Evolutionary conservation across 2,113 vertebrate genomes (phyloP), one percentile per base, ranked within the genome.

Genomic region (Melanerpes formicivorus): DNA sequence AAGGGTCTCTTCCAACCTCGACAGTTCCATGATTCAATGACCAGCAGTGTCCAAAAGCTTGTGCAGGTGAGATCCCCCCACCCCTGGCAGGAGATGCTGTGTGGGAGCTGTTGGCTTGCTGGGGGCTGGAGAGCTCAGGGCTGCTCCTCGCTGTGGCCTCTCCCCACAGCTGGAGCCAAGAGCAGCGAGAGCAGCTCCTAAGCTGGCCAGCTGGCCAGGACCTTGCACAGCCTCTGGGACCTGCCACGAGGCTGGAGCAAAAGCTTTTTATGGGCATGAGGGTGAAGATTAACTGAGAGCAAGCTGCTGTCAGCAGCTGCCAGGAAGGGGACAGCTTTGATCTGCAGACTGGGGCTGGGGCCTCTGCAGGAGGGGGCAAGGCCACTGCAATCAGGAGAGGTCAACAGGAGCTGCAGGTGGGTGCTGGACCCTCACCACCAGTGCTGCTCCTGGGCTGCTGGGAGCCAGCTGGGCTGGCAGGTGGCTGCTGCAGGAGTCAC

Each of bases 271-370:
- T 72, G 34, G 44, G n/a, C 30, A 25, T 32, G 44, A 32, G 44
- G 22, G 27, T 76, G 66, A 96, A 91, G 67, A 80, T 93, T 90
- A 95, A 48, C 52, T 2, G 65, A 48, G 79, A 85, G 66, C 3
- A 58, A 88, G 69, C 42, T 8, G 13, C 85, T 65, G 37, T 67
- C 73, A n/a, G 0, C 82, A 15, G 91, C 89, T 87, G 78, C 54
- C 26, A 5, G 46, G 72, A 74, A 5, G 3, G 32, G 8, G 4
- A 10, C 14, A 30, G 73, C 76, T 88, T 77, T 88, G 66, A n/a
- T 90, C 46, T 78, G 69, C 29, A 10, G 13, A 7, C 16, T 1
- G 34, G 54, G 60, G 30, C 46, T 10, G 70, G 11, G 26, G 66
- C 26, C 63, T 22, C 66, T 30, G 50, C 67, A 63, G 18, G 70